Evolutionary conservation across 2,113 vertebrate species (phyloP), one percentile per base, ranked within the genome.

Genomic region (Hyperoodon ampullatus): DNA sequence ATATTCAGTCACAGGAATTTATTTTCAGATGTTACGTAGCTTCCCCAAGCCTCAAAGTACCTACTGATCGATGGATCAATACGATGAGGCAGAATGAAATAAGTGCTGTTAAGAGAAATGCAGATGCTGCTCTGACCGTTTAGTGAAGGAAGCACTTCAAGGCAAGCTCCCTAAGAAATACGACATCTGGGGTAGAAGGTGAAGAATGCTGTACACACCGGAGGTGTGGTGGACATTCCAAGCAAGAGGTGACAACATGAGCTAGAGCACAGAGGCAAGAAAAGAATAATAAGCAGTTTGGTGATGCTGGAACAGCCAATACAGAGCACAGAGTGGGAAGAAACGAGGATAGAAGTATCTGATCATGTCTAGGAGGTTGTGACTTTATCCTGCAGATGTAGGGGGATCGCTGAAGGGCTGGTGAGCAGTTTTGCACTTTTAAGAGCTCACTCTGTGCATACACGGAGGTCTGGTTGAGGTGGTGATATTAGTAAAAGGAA

Each of bases 141-240:
- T 23, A 33, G 66, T 33, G 68, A 95, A 60, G 39, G 53, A 53
- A 80, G 77, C 39, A 65, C 18, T 63, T 72, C 47, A 68, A 78
- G n/a, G 42, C 47, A 78, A 92, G 55, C 18, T 53, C 60, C 58
- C 78, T 83, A 80, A 90, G 81, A 93, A 90, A 93, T 10, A 86
- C 0, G 70, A 60, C 55, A 55, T 9, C 33, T 55, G 39, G 14
- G 58, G 74, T 30, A 94, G 60, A 90, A 87, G 71, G 5, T 72
- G 77, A 91, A 86, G 71, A 87, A 47, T 30, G 13, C 0, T 74
- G 18, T 90, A 60, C 71, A 71, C n/a, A 80, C 71, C 58, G 44
- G 44, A 82, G 8, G 33, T 68, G 74, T 82, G n/a, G 42, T 81
- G 26, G 19, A 39, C 15, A 70, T 13, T 87, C 44, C 39, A 74